A percentile compares a stretch with the other conserved stretches of the same genome.
Evolutionary conservation across 2,113 vertebrate species (phyloP).

Genomic region (Notarius lentiginosus): DNA sequence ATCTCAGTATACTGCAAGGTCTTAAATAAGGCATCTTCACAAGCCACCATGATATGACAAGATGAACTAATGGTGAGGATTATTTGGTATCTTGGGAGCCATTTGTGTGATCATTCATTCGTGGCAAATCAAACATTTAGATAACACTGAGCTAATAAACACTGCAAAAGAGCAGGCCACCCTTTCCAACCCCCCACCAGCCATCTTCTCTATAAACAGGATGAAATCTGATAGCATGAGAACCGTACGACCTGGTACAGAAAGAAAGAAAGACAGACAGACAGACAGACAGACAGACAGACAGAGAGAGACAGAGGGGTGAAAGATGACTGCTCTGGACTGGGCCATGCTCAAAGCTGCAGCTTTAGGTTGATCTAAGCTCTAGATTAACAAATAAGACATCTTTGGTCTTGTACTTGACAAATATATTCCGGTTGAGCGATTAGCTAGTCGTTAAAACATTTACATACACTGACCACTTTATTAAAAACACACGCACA

Average conservation of each 20-base stretch:
- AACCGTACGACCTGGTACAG: slow-evolving; percentile 31
- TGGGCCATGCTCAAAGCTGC: neutral
- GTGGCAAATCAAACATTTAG: slow-evolving; percentile 48
- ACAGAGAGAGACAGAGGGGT: neutral
- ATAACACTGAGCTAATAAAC: slow-evolving; percentile 45
- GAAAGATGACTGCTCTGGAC: slow-evolving; percentile 13
- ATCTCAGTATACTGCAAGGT: neutral
- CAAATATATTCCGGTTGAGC: slow-evolving; percentile 11
- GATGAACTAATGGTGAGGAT: neutral
- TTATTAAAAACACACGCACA: neutral
- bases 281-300: neutral
- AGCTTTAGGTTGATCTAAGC: slow-evolving; percentile 17
- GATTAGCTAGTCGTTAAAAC: neutral
- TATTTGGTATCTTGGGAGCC: slow-evolving; percentile 4
- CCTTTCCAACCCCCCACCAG: slow-evolving; percentile 20
- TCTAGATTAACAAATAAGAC: neutral
- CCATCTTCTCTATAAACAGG: slow-evolving; percentile 42
- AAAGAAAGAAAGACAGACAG: neutral
- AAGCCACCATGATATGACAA: neutral
- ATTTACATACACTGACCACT: neutral
- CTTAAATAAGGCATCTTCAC: neutral
- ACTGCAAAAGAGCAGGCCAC: slow-evolving; percentile 23
- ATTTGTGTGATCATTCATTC: slow-evolving; percentile 38
- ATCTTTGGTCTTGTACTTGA: neutral
- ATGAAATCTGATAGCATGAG: slow-evolving; percentile 48